Conservation (phyloP, 30 jellyfish, hydroid and myxozoan species). For the Chironex yamaguchii region DNA sequence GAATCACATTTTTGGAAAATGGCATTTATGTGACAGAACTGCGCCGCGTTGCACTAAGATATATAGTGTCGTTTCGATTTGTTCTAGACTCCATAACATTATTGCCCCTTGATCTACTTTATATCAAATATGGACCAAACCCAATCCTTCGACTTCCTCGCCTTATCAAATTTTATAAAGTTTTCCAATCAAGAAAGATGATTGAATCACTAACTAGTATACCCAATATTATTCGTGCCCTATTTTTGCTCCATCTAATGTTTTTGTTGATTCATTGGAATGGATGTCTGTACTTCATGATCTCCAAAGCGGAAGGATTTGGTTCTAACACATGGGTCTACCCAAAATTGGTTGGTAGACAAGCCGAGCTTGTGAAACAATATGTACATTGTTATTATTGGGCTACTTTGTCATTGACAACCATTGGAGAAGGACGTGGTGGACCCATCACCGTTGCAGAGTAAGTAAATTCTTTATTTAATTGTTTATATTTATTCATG, state of each 20-base stretch:
- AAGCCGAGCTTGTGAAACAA: constrained; percentile 56
- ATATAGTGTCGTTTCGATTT: constrained; percentile 70
- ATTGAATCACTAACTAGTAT: constrained; percentile 86
- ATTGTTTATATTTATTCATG: neutral
- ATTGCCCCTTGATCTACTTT: constrained; percentile 80
- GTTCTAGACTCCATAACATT: constrained; percentile 68
- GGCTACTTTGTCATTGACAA: constrained; percentile 94
- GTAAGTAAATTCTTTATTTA: constrained; percentile 59
- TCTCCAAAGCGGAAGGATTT: constrained; percentile 90
- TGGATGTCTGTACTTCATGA: constrained; percentile 85
- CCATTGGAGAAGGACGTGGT: constrained; percentile 84
- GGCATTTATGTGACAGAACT: constrained; percentile 85
- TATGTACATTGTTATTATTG: constrained; percentile 88
- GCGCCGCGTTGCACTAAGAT: constrained; percentile 62
- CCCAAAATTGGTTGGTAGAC: constrained; percentile 65
- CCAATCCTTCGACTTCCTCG: constrained; percentile 87
- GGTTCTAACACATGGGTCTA: constrained; percentile 91
- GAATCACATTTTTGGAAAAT: constrained; percentile 80
- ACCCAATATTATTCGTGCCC: constrained; percentile 86
- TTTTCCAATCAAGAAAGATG: constrained; percentile 75
- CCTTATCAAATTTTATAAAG: constrained; percentile 72
- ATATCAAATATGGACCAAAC: constrained; percentile 31
- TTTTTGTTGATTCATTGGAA: constrained; percentile 93
- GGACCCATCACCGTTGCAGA: constrained; percentile 86
- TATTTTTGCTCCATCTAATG: constrained; percentile 83